Percentiles rank a stretch among this genome's conserved stretches.
Evolutionary conservation across 2,113 vertebrate genomes (phyloP).

Genomic region (Baryphthengus martii): DNA sequence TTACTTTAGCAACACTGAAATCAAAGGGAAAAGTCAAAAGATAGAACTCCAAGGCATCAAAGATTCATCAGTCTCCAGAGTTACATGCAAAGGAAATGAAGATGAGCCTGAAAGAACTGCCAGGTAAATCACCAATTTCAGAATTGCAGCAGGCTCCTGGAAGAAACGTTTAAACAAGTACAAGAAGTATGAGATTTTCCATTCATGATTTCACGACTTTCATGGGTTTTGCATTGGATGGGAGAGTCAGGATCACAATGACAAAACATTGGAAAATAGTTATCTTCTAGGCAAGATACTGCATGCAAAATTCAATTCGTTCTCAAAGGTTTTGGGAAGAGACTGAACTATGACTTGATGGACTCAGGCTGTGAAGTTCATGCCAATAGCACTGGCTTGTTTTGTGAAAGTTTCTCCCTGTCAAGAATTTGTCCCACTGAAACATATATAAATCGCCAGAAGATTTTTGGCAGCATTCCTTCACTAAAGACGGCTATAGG

Average conservation of each 20-base stretch:
- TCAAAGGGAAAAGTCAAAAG: neutral
- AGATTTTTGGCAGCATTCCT: neutral
- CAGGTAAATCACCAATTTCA: neutral
- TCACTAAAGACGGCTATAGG: neutral
- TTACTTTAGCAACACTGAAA: constrained; percentile 7
- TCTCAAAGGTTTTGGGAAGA: constrained; percentile 9
- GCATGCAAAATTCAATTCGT: neutral
- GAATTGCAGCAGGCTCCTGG: neutral
- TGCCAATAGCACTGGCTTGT: neutral
- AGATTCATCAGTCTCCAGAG: neutral
- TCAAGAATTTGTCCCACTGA: neutral
- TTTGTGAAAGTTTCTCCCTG: neutral
- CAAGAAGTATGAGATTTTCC: neutral
- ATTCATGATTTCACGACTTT: neutral
- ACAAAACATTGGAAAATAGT: neutral
- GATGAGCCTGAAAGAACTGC: neutral
- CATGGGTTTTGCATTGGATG: neutral
- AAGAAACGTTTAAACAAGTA: neutral
- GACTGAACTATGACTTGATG: neutral
- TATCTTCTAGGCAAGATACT: neutral
- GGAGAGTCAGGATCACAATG: neutral
- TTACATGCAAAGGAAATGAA: neutral
- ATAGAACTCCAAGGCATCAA: neutral
- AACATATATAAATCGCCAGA: neutral
- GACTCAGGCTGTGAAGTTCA: neutral